Evolutionary conservation across 2,797 vertebrate species (phyloP).

Genomic region (Rachycentron canadum): DNA sequence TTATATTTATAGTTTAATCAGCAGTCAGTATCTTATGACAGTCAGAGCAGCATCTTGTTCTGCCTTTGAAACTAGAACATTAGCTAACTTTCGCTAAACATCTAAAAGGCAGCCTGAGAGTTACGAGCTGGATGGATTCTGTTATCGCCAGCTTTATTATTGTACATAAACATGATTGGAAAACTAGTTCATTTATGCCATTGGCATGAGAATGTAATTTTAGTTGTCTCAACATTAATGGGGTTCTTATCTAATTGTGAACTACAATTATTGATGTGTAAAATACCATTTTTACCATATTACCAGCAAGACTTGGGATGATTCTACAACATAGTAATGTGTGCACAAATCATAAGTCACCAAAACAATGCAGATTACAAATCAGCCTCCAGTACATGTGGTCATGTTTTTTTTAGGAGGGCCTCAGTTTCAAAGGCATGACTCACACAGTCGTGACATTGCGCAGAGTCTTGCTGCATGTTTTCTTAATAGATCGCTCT

Average conservation of each 20-base stretch:
- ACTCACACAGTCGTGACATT: constrained; percentile 68
- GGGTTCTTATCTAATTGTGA: not conserved
- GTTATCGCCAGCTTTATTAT: no score
- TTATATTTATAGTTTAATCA: not conserved
- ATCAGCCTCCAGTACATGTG: constrained; percentile 54
- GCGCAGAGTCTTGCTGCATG: constrained; percentile 71
- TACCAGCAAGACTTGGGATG: no score
- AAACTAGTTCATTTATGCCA: no score
- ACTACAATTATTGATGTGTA: not conserved
- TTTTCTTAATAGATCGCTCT: constrained; percentile 84
- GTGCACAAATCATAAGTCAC: constrained; percentile 28
- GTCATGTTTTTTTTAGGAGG: constrained; percentile 55
- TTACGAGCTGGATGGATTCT: no score
- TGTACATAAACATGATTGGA: no score
- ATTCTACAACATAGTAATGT: constrained; percentile 18
- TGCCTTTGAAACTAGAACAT: not conserved
- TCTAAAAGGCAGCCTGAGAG: not conserved
- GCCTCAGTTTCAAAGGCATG: constrained; percentile 59
- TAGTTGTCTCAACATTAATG: not conserved
- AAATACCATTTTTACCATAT: no score
- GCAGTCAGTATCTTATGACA: not conserved
- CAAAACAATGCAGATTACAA: constrained; percentile 48
- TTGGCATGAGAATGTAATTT: not conserved
- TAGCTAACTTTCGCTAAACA: not conserved
- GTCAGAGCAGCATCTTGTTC: not conserved